Conservation (phyloP, 1,140 invertebrate genomes). For the Arctopsyche grandis region DNA sequence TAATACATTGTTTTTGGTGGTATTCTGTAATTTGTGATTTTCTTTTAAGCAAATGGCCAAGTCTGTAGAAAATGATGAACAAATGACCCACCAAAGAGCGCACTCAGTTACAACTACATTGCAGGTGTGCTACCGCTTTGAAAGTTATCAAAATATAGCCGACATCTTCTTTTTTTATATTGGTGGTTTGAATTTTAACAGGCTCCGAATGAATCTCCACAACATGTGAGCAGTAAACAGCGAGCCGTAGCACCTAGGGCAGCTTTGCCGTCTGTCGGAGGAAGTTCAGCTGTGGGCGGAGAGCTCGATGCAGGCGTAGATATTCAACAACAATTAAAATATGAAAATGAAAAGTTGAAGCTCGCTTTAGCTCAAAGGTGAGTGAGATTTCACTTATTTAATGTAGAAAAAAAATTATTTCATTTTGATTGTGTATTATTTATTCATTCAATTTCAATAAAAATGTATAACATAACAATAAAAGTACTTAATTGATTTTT, state of each 20-base stretch:
- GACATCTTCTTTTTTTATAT: neutral
- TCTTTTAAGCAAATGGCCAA: constrained; percentile 55
- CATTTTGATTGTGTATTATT: too few relatives aligned
- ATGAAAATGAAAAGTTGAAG: constrained; percentile 97
- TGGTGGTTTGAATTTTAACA: constrained; percentile 1
- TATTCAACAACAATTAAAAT: constrained; percentile 91
- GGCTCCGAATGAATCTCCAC: constrained; percentile 47
- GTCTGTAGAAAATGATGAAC: constrained; percentile 60
- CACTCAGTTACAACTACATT: constrained; percentile 62
- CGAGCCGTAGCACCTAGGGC: constrained; percentile 41
- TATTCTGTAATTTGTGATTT: constrained; percentile 6
- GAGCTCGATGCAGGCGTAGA: constrained; percentile 61
- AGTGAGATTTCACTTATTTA: constrained; percentile 37
- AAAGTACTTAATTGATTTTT: too few relatives aligned
- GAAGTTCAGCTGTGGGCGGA: constrained; percentile 57
- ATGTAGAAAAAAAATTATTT: too few relatives aligned
- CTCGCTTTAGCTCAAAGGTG: constrained; percentile 95
- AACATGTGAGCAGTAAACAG: constrained; percentile 38
- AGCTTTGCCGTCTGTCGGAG: constrained; percentile 51
- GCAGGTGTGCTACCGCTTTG: constrained; percentile 56
- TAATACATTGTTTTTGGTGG: neutral
- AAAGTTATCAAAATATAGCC: neutral
- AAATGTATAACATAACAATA: too few relatives aligned
- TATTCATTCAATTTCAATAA: too few relatives aligned
- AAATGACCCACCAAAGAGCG: constrained; percentile 62